A percentile compares a stretch with the other conserved stretches of the same genome.
These are phyloP conservation scores for Syrmaticus mikado DNA, from an alignment of 2,113 vertebrate species.

Conservation along the genomic window DNA sequence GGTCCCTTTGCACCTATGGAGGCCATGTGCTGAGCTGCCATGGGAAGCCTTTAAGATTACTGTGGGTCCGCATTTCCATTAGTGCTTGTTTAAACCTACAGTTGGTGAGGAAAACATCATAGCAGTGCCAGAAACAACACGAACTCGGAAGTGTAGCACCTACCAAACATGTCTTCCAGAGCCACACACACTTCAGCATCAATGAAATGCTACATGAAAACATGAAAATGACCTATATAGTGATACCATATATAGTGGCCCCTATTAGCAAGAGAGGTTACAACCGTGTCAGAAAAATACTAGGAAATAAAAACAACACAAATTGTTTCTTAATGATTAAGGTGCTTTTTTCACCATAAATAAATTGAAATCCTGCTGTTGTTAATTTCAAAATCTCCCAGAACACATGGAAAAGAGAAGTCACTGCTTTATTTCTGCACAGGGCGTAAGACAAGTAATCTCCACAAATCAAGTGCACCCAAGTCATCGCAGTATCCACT, in stretches of 20 bases:
- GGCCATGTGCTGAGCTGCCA: neutral
- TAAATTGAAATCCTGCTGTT: neutral
- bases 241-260: neutral
- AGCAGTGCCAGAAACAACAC: neutral
- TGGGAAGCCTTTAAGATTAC: neutral
- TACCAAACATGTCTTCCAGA: neutral
- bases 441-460: too few relatives aligned
- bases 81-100: neutral
- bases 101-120: neutral
- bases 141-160: neutral
- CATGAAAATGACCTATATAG: neutral
- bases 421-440: too few relatives aligned
- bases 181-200: neutral
- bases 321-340: neutral
- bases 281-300: neutral
- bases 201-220: neutral
- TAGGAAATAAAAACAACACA: neutral
- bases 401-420: too few relatives aligned
- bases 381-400: too few relatives aligned
- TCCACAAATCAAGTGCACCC: too few relatives aligned
- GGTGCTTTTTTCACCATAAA: neutral
- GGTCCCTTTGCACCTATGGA: too few relatives aligned
- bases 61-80: accelerated
- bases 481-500: too few relatives aligned
- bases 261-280: neutral